Conservation (phyloP, 1,140 invertebrate species). For the Pachyrhynchus sulphureomaculatus region DNA sequence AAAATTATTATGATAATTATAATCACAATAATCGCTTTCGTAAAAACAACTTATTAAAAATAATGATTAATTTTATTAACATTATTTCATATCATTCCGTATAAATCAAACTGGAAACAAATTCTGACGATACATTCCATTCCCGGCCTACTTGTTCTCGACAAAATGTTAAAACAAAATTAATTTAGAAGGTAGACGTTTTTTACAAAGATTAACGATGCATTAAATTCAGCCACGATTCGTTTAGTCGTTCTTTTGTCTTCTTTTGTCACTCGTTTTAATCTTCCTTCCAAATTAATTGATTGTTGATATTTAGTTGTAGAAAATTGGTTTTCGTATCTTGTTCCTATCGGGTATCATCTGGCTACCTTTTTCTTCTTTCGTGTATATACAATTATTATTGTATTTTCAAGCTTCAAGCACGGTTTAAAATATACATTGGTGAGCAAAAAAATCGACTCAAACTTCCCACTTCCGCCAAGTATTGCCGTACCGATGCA, state of each 20-base stretch:
- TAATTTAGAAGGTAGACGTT: constrained; percentile 27
- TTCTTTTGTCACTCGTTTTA: constrained; percentile 27
- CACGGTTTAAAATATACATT: no score
- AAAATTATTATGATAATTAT: no score
- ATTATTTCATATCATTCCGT: neutral
- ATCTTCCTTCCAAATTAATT: constrained; percentile 23
- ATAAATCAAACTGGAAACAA: neutral
- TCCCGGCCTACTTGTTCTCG: constrained; percentile 22
- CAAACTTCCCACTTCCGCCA: no score
- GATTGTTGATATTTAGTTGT: constrained; percentile 27
- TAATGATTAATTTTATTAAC: no score
- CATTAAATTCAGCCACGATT: constrained; percentile 30
- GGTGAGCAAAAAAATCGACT: no score
- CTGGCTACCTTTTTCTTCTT: constrained; percentile 8
- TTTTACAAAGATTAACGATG: constrained; percentile 31
- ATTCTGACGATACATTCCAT: constrained; percentile 21
- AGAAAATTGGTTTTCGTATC: constrained; percentile 20
- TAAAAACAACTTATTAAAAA: no score
- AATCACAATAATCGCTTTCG: no score
- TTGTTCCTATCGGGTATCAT: constrained; percentile 5
- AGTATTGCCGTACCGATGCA: no score
- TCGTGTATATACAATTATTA: no score
- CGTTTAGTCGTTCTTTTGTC: constrained; percentile 30
- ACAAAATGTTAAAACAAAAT: constrained; percentile 27
- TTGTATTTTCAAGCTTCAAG: no score